phyloP scores from a whole-genome alignment of 1,140 invertebrate genomes.

The Bactericera cockerelli region DNA sequence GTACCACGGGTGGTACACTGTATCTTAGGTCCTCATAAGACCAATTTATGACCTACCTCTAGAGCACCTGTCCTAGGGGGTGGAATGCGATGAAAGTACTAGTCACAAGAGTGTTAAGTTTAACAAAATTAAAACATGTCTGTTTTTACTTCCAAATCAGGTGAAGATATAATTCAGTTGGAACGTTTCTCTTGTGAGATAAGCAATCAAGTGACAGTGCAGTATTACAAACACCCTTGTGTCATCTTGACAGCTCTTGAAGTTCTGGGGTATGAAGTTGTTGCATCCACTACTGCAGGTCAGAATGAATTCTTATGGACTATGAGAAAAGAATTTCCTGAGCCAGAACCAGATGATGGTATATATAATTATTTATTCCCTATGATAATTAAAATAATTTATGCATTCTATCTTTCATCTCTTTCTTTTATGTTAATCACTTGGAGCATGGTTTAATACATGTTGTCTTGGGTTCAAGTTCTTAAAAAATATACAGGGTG shows the following conservation, averaged over 20 bases:
- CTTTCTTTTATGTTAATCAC: too few species aligned
- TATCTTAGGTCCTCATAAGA: too few species aligned
- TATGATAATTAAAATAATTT: too few species aligned
- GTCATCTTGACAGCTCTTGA: slow-evolving; percentile 69
- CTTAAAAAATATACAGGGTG: too few species aligned
- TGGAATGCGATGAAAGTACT: too few species aligned
- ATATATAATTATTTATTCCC: neutral
- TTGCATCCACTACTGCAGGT: slow-evolving; percentile 64
- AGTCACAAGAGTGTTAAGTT: too few species aligned
- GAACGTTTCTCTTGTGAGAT: slow-evolving; percentile 61
- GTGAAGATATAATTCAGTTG: slow-evolving; percentile 61
- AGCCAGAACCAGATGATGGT: slow-evolving; percentile 42
- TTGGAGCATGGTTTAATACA: too few species aligned
- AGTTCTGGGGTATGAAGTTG: slow-evolving; percentile 69
- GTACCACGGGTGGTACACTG: too few species aligned
- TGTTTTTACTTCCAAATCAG: slow-evolving; percentile 32
- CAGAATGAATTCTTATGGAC: slow-evolving; percentile 84
- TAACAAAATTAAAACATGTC: neutral
- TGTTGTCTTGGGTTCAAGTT: too few species aligned
- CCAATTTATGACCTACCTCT: too few species aligned
- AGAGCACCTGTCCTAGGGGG: too few species aligned
- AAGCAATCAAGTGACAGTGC: slow-evolving; percentile 62
- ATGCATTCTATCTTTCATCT: too few species aligned
- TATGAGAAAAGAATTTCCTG: slow-evolving; percentile 71
- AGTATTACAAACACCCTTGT: slow-evolving; percentile 70